These are phyloP conservation scores for Colinus virginianus DNA, from an alignment of 2,113 vertebrate genomes.

Conservation along the genomic window DNA sequence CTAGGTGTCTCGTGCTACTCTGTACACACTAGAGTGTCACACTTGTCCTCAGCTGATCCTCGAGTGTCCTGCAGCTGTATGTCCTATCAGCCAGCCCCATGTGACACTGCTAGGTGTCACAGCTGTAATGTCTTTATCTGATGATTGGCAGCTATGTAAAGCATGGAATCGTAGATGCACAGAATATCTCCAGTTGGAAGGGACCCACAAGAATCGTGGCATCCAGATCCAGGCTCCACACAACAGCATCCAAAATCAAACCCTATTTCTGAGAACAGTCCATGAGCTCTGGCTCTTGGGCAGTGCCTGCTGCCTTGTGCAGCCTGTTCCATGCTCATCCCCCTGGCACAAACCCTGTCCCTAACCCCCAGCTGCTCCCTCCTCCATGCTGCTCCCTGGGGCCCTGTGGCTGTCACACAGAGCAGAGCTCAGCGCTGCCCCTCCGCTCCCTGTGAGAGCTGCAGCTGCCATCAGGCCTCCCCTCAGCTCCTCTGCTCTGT, in stretches of 20 bases:
- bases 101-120: background rate
- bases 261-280: background rate
- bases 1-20: background rate
- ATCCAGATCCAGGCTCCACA: background rate
- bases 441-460: too few relatives aligned
- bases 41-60: background rate
- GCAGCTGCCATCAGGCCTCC: too few relatives aligned
- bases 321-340: too few relatives aligned
- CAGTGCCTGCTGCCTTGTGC: too few relatives aligned
- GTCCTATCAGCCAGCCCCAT: background rate
- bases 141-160: background rate
- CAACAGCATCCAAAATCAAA: background rate
- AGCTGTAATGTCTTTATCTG: accelerated
- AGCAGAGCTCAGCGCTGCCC: too few relatives aligned
- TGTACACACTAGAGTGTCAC: background rate
- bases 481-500: too few relatives aligned
- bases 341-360: too few relatives aligned
- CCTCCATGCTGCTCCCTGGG: too few relatives aligned
- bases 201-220: background rate
- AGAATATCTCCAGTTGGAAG: background rate
- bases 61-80: background rate
- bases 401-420: too few relatives aligned
- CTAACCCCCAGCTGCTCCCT: too few relatives aligned
- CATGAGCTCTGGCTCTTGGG: background rate
- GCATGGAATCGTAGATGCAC: background rate